A percentile compares a stretch with the other conserved stretches of the same genome.
phyloP scores from a whole-genome alignment of 2,888 invertebrate species.

The Tigriopus californicus region DNA sequence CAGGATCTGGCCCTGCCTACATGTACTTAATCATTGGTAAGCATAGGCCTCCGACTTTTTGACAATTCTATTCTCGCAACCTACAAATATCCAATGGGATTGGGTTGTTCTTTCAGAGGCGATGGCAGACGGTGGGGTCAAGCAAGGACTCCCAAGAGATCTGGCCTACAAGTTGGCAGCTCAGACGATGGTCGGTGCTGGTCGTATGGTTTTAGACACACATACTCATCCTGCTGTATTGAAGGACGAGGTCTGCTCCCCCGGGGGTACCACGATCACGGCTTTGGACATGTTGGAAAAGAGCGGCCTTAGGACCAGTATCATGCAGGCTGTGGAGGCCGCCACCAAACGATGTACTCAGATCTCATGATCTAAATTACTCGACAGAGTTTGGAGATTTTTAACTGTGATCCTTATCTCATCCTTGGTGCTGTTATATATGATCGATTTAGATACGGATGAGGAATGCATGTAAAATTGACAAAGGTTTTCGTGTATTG shows the following conservation, averaged over 20 bases:
- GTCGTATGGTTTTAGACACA: constrained; percentile 62
- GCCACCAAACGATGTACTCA: constrained; percentile 7
- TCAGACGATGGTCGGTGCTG: constrained; percentile 78
- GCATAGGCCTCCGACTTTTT: neutral
- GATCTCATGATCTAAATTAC: no score
- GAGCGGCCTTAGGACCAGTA: constrained; percentile 57
- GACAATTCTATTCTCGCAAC: neutral
- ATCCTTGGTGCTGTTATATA: no score
- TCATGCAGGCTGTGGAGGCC: constrained; percentile 77
- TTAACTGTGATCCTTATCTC: no score
- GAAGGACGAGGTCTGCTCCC: constrained; percentile 89
- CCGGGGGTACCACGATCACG: constrained; percentile 69
- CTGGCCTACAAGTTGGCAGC: constrained; percentile 67
- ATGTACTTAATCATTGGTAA: constrained; percentile 31
- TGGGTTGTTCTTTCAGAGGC: constrained; percentile 44
- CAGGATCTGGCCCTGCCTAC: constrained; percentile 91
- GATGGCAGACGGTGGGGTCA: constrained; percentile 82
- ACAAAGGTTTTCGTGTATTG: no score
- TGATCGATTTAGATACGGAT: no score
- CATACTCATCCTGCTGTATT: constrained; percentile 64
- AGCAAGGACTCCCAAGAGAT: constrained; percentile 77
- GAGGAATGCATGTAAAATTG: no score
- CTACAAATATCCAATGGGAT: neutral
- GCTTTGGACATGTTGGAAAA: constrained; percentile 76
- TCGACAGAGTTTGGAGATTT: no score